phyloP scores from a whole-genome alignment of 2,113 vertebrate genomes.

The Narcine bancroftii region DNA sequence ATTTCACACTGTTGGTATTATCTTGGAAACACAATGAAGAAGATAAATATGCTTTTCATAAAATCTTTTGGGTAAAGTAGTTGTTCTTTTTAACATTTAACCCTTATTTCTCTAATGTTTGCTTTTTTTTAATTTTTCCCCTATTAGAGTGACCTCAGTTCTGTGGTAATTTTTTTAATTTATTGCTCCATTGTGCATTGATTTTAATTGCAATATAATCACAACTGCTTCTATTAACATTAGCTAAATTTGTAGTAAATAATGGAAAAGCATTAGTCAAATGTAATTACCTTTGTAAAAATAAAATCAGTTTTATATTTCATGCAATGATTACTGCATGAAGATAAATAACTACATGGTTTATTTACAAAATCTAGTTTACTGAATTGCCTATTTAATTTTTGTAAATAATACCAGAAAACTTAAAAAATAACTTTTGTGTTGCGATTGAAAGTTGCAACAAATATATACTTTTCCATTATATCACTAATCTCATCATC shows the following conservation, averaged over 20 bases:
- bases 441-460: not conserved
- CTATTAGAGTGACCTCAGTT: slow-evolving; percentile 99
- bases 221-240: slow-evolving; percentile 56
- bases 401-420: not conserved
- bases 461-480: slow-evolving; percentile 61
- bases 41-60: slow-evolving; percentile 43
- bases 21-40: slow-evolving; percentile 44
- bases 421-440: not conserved
- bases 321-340: not conserved
- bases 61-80: slow-evolving; percentile 45
- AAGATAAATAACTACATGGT: not conserved
- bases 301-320: not conserved
- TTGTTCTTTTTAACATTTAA: slow-evolving; percentile 81
- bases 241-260: slow-evolving; percentile 56
- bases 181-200: slow-evolving; percentile 69
- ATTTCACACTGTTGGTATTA: not conserved
- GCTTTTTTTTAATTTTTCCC: slow-evolving; percentile 81
- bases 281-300: not conserved
- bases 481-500: slow-evolving; percentile 52
- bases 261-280: slow-evolving; percentile 62
- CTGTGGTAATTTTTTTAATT: slow-evolving; percentile 96
- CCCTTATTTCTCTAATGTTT: slow-evolving; percentile 84
- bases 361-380: not conserved
- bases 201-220: slow-evolving; percentile 54
- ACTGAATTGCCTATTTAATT: slow-evolving; percentile 11